These are phyloP conservation scores for Lepidocyrtoides sp. DNA, from an alignment of 2,888 invertebrate species.

Conservation along the genomic window DNA sequence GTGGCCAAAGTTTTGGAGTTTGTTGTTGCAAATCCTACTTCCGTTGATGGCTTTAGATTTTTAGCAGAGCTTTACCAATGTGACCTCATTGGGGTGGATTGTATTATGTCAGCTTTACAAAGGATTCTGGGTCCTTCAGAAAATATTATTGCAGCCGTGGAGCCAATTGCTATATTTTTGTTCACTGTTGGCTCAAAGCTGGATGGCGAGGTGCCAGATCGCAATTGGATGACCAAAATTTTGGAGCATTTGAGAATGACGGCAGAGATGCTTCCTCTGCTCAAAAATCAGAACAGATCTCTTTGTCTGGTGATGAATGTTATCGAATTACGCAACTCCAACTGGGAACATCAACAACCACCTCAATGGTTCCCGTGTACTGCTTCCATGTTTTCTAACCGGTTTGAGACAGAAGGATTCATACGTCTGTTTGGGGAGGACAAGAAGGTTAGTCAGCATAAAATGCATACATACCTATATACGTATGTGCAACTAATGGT, in stretches of 20 bases:
- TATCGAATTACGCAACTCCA: constrained; percentile 76
- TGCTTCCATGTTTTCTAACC: constrained; percentile 76
- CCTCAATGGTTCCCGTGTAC: constrained; percentile 81
- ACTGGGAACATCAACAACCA: constrained; percentile 77
- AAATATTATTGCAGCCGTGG: constrained; percentile 68
- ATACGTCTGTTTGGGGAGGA: constrained; percentile 77
- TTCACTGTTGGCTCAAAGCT: constrained; percentile 78
- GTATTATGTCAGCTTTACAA: constrained; percentile 69
- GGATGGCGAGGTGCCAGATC: constrained; percentile 68
- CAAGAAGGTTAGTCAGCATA: constrained; percentile 48
- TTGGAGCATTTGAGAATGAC: constrained; percentile 77
- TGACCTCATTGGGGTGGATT: constrained; percentile 77
- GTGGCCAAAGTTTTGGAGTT: constrained; percentile 72
- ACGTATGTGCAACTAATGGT: no score
- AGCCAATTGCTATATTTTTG: constrained; percentile 78
- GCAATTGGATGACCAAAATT: constrained; percentile 75
- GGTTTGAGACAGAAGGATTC: constrained; percentile 78
- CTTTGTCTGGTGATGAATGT: constrained; percentile 79
- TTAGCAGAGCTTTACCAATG: constrained; percentile 83
- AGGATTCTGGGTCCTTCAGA: constrained; percentile 64
- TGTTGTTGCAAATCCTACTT: constrained; percentile 66
- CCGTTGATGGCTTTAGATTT: constrained; percentile 80
- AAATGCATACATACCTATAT: no score
- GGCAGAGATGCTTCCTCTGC: constrained; percentile 73
- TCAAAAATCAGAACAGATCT: constrained; percentile 76